Evolutionary conservation across 2,888 invertebrate species (phyloP).

Genomic region (Prostheceraeus crozeri): DNA sequence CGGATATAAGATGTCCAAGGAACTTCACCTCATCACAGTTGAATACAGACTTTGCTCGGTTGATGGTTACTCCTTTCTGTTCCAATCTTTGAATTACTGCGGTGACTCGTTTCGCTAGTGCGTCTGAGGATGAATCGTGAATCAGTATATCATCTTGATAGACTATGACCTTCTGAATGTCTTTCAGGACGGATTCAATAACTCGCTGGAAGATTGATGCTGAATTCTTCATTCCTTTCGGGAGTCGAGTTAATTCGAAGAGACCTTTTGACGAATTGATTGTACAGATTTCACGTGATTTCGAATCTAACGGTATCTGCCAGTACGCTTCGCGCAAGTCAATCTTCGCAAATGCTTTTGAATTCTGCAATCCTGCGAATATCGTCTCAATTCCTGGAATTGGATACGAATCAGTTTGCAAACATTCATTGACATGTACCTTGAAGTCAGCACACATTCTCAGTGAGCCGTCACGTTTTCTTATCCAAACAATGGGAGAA

Average conservation of each 20-base stretch:
- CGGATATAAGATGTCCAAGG: slow-evolving; percentile 28
- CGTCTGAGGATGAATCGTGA: slow-evolving; percentile 14
- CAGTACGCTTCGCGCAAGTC: slow-evolving; percentile 24
- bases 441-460: slow-evolving; percentile 25
- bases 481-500: slow-evolving; percentile 15
- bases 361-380: slow-evolving; percentile 9
- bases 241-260: slow-evolving; percentile 31
- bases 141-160: slow-evolving; percentile 35
- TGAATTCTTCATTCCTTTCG: slow-evolving; percentile 29
- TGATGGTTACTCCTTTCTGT: slow-evolving; percentile 32
- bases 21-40: slow-evolving; percentile 15
- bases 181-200: slow-evolving; percentile 20
- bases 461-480: slow-evolving; percentile 6
- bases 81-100: slow-evolving; percentile 12
- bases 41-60: slow-evolving; percentile 30
- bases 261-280: slow-evolving; percentile 31
- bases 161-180: slow-evolving; percentile 30
- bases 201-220: slow-evolving; percentile 31
- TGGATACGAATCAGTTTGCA: slow-evolving; percentile 20
- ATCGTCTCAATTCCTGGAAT: slow-evolving; percentile 22
- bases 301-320: slow-evolving; percentile 31
- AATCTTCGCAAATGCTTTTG: slow-evolving; percentile 30
- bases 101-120: slow-evolving; percentile 16
- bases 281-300: slow-evolving; percentile 22
- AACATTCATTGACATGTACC: slow-evolving; percentile 9